Evolutionary conservation across 2,888 invertebrate species (phyloP).

Genomic region (Melolontha melolontha): DNA sequence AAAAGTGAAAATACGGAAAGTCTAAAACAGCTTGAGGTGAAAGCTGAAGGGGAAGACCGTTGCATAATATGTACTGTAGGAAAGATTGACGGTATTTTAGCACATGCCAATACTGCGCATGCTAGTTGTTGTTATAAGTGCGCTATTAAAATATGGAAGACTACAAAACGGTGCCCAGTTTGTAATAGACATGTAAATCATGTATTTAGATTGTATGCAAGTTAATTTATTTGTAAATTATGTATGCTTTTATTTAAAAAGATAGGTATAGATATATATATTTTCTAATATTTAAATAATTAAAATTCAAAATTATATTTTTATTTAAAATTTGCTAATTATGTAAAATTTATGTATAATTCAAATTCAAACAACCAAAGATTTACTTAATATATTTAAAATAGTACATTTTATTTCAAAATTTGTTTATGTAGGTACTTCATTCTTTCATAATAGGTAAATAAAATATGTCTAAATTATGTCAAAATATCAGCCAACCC

Average conservation of each 20-base stretch:
- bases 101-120: constrained; percentile 75
- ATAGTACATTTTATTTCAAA: too few relatives aligned
- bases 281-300: background rate
- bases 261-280: constrained; percentile 44
- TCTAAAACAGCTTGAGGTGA: background rate
- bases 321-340: constrained; percentile 6
- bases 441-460: too few relatives aligned
- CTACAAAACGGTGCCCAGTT: constrained; percentile 74
- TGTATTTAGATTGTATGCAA: constrained; percentile 72
- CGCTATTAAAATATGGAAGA: constrained; percentile 75
- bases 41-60: constrained; percentile 61
- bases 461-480: too few relatives aligned
- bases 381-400: background rate
- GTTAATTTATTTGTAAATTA: constrained; percentile 51
- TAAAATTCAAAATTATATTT: background rate
- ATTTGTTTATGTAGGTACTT: too few relatives aligned
- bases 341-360: constrained; percentile 7
- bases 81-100: constrained; percentile 77
- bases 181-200: constrained; percentile 78
- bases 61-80: constrained; percentile 74
- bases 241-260: constrained; percentile 1
- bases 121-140: constrained; percentile 80
- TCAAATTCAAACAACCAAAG: constrained; percentile 25
- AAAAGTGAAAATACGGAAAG: constrained; percentile 6
- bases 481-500: background rate